Evolutionary conservation across 2,113 vertebrate genomes (phyloP).

Genomic region (Phyllostomus discolor): DNA sequence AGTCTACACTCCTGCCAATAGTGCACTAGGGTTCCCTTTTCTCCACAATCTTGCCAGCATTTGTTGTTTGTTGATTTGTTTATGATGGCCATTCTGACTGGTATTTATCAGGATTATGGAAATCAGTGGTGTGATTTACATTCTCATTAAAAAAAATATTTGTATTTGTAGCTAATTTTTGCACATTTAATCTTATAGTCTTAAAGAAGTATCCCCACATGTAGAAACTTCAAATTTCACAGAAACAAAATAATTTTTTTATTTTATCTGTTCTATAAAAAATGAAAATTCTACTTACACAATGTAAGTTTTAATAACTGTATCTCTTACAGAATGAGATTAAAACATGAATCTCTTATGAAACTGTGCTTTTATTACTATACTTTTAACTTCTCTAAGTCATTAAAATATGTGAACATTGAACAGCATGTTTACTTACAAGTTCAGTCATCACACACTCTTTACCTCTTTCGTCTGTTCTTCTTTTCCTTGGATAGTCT

Average conservation of each 20-base stretch:
- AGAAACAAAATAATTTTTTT: background rate
- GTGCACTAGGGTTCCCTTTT: too few relatives aligned
- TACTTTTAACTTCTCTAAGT: background rate
- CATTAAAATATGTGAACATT: background rate
- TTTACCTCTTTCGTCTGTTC: background rate
- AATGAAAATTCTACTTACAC: background rate
- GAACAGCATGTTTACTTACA: background rate
- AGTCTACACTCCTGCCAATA: too few relatives aligned
- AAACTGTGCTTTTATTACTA: background rate
- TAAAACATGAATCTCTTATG: background rate
- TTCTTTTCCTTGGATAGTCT: background rate
- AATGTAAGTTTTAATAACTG: background rate
- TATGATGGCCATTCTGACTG: too few relatives aligned
- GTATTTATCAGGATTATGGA: background rate
- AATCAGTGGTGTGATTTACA: background rate
- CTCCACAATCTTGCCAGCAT: too few relatives aligned
- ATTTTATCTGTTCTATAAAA: background rate
- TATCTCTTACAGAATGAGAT: background rate
- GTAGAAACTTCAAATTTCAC: background rate
- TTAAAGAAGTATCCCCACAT: background rate
- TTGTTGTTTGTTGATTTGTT: too few relatives aligned
- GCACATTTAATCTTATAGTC: background rate
- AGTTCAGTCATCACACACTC: background rate
- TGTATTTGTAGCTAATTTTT: background rate
- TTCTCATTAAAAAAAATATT: background rate